Percentiles rank a stretch among this genome's conserved stretches.
phyloP scores from a whole-genome alignment of 2,797 vertebrate genomes.

The Sciurus vulgaris region DNA sequence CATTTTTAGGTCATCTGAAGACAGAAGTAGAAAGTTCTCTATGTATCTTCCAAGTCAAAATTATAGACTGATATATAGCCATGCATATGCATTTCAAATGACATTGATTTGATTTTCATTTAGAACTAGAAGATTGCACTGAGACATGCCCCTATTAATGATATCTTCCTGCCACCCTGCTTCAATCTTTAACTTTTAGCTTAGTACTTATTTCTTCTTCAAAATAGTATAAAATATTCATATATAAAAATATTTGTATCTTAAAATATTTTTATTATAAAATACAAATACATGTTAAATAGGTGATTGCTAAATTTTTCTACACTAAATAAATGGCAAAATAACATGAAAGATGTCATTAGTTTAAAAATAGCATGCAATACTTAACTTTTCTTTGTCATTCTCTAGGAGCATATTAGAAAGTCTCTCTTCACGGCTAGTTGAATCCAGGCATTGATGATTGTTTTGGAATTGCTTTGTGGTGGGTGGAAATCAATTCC shows the following conservation, averaged over 20 bases:
- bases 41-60: not conserved
- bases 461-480: not conserved
- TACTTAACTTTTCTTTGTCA: not conserved
- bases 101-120: not conserved
- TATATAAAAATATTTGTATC: too few species aligned
- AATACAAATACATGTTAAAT: not conserved
- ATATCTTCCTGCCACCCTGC: too few species aligned
- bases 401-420: not conserved
- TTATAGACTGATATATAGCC: not conserved
- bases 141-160: not conserved
- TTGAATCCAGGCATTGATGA: not conserved
- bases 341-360: not conserved
- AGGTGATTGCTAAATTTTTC: not conserved
- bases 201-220: not conserved
- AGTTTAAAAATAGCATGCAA: not conserved
- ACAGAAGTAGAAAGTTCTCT: not conserved
- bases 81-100: not conserved
- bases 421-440: not conserved
- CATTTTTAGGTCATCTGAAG: not conserved
- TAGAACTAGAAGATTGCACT: not conserved
- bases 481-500: slow-evolving; percentile 65
- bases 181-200: not conserved
- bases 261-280: not conserved
- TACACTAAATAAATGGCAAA: not conserved
- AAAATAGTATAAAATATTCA: not conserved